These are phyloP conservation scores for Mus pahari DNA, from an alignment of 2,113 vertebrate species.

Conservation along the genomic window DNA sequence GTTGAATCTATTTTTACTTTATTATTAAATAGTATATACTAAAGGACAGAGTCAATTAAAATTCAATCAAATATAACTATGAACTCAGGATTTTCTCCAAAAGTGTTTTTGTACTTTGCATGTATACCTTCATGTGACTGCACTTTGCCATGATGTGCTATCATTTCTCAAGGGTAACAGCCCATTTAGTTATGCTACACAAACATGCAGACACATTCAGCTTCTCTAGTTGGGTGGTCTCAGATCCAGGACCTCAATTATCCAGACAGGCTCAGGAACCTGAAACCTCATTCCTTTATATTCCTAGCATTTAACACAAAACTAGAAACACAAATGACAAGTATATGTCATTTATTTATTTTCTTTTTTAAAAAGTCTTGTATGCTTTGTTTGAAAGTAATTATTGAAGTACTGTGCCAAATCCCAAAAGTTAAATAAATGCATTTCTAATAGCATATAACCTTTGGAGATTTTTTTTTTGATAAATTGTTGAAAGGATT, in stretches of 20 bases:
- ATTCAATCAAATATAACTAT: background rate
- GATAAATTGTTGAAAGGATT: background rate
- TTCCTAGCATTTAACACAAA: background rate
- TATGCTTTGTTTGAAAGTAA: background rate
- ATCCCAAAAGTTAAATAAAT: slow-evolving; percentile 23
- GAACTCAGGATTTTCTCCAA: background rate
- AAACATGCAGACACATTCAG: background rate
- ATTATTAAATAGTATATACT: background rate
- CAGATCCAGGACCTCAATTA: background rate
- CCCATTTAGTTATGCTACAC: background rate
- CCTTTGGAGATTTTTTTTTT: background rate
- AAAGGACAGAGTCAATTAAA: background rate
- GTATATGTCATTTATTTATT: background rate
- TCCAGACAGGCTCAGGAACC: background rate
- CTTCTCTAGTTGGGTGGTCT: background rate
- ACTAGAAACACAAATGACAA: background rate
- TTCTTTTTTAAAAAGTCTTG: background rate
- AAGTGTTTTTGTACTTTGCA: background rate
- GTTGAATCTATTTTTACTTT: background rate
- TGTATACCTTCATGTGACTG: background rate
- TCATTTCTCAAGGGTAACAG: background rate
- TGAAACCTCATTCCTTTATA: background rate
- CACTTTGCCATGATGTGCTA: background rate
- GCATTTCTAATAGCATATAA: background rate
- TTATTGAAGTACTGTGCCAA: background rate